phyloP scores from a whole-genome alignment of 2,888 invertebrate genomes.

The Drosophila sordidula region DNA sequence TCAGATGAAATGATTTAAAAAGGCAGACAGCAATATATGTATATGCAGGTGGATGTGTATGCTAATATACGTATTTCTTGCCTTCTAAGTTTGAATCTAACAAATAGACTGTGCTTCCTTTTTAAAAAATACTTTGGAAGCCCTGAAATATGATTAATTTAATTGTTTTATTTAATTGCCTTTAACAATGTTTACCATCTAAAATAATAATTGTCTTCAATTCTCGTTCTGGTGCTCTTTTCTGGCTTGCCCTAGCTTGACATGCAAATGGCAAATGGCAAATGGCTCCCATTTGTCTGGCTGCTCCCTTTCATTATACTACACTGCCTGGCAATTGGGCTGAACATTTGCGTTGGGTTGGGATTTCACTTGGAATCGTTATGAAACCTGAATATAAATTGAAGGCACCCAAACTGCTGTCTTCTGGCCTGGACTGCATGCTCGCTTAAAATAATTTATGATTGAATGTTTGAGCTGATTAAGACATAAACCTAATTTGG shows the following conservation, averaged over 20 bases:
- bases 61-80: too few species aligned
- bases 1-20: background rate
- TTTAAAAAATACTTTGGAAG: constrained; percentile 24
- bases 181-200: constrained; percentile 76
- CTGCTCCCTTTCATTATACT: constrained; percentile 40
- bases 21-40: too few species aligned
- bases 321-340: constrained; percentile 26
- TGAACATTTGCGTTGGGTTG: constrained; percentile 20
- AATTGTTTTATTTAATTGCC: constrained; percentile 80
- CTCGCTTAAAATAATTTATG: constrained; percentile 48
- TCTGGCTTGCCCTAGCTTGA: background rate
- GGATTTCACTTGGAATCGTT: constrained; percentile 32
- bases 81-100: background rate
- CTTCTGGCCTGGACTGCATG: constrained; percentile 22
- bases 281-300: constrained; percentile 27
- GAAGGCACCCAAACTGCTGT: constrained; percentile 62
- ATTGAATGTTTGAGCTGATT: constrained; percentile 64
- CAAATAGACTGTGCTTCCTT: background rate
- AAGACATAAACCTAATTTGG: constrained; percentile 72
- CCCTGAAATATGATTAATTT: constrained; percentile 27
- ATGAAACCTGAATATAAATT: constrained; percentile 43
- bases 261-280: constrained; percentile 36
- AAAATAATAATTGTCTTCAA: constrained; percentile 33
- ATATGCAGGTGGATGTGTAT: too few species aligned
- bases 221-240: constrained; percentile 17